Base-by-base conservation (phyloP, 1,140 invertebrate species). In the Hyles euphorbiae region DNA sequence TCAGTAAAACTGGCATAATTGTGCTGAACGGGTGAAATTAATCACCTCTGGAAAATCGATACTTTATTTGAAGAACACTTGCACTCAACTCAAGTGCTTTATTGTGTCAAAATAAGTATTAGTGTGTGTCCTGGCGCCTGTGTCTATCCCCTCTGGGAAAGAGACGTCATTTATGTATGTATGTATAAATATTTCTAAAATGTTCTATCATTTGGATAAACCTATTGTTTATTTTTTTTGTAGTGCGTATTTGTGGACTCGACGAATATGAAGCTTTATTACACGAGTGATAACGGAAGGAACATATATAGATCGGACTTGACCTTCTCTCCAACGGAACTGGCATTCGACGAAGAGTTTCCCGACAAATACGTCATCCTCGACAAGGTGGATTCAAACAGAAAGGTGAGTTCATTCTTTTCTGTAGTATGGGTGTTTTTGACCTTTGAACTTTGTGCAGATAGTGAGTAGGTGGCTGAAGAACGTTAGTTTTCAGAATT, bases 181-280 rank as follows among this genome's bases (percentile, higher is more conserved):
- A 22, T 22, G 22, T 22, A 22, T 22, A 22, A 22, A 22, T 22
- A 22, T 22, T 22, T 1, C 22, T 22, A 2, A 22, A 22, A 22
- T 22, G 22, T 22, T 22, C 22, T 2, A 22, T 22, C 22, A 22
- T 22, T 22, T 22, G 2, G 0, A 0, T 22, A 22, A 1, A 22
- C 22, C 2, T 22, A 1, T 22, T 45, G 36, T 44, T 34, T 34
- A 46, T 56, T 7, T 46, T 60, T 34, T 63, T 68, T 67, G 63
- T 61, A 98, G 96, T 96, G 95, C 87, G 91, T 97, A 3, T 97
- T 98, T 84, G 92, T 94, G 40, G 96, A 98, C 83, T 91, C 93
- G 8, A 88, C 90, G 11, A 93, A 97, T 78, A 94, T 94, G 72
- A 91, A 93, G 57, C 89, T 97, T 6, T 97, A 94, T 76, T 92